Base-by-base conservation (phyloP, 2,797 vertebrate genomes). In the Sebastes itinus region DNA sequence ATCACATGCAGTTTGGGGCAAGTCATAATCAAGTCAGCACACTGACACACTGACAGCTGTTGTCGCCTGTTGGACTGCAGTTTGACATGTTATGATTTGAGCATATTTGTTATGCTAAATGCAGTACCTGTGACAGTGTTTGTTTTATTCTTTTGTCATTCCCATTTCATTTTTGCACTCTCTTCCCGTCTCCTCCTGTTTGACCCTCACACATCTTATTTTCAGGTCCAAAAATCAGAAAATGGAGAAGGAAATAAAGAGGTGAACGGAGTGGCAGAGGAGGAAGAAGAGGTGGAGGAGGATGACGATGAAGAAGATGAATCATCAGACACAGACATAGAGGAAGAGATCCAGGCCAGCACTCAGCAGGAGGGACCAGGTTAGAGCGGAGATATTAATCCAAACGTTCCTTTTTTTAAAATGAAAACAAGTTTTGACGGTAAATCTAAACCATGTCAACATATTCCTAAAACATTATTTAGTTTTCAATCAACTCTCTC, bases 281-380 rank as follows among this genome's bases (percentile, higher is more conserved):
- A 49, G 6, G 83, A 83, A 0, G 83, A 88, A 0, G 85, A 90
- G 0, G 83, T 83, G 0, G 89, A 89, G 1, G 91, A 87, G 0
- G 88, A 97, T 0, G 96, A 96, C 0, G 96, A 97, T 0, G 96
- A 96, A 2, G 96, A 97, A 0, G 96, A 97, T 0, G 91, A 93
- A 1, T 97, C 97, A 0, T 96, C 96, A 5, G 96, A 97, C 59
- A 92, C 95, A 0, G 96, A 97, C 71, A 95, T 97, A 1, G 96
- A 97, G 25, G 95, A 96, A 2, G 97, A 97, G 71, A 93, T 97
- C 11, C 82, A 94, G 75, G 94, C 95, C 85, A 95, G 95, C 81
- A 75, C 87, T 22, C 90, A 87, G 28, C 91, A 86, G 54, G 85
- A 89, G 2, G 93, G 93, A 58, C 80, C 90, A 81, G 95, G 96